Conservation (phyloP, 2,113 vertebrate species). For the Mastomys natalensis region DNA sequence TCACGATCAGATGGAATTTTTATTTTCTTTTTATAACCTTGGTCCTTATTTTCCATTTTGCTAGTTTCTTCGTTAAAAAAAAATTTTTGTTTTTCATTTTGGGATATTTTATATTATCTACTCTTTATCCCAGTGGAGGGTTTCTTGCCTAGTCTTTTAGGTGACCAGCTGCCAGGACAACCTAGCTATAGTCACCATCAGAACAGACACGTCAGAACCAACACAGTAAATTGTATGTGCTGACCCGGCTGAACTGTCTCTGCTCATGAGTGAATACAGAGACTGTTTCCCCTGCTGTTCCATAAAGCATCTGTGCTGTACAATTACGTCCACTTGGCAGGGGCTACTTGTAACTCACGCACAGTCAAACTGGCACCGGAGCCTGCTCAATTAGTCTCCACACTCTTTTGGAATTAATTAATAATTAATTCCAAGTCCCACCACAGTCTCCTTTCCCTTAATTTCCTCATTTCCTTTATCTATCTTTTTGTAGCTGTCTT, state of each 20-base stretch:
- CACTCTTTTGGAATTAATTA: constrained; percentile 66
- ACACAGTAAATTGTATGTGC: accelerated
- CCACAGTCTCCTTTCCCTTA: background rate
- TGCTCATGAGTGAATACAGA: background rate
- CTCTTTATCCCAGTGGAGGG: background rate
- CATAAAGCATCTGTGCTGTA: background rate
- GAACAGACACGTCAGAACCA: background rate
- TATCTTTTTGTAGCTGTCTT: background rate
- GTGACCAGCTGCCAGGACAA: background rate
- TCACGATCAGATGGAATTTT: constrained; percentile 33
- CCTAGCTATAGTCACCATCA: accelerated
- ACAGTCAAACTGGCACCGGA: constrained; percentile 30
- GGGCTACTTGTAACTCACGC: background rate
- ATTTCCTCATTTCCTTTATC: constrained; percentile 32
- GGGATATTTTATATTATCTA: background rate
- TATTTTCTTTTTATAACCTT: constrained; percentile 36
- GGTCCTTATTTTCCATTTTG: constrained; percentile 1
- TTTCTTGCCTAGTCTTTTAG: background rate
- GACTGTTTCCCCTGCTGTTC: constrained; percentile 32
- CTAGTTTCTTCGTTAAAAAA: constrained; percentile 35
- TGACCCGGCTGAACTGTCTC: background rate
- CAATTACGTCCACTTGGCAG: constrained; percentile 47
- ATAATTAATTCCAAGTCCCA: constrained; percentile 64
- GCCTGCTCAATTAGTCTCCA: constrained; percentile 48
- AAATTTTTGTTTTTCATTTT: background rate